Percentiles rank a stretch among this genome's conserved stretches.
These are phyloP conservation scores for Tachina fera DNA, from an alignment of 2,888 invertebrate genomes.

Conservation along the genomic window DNA sequence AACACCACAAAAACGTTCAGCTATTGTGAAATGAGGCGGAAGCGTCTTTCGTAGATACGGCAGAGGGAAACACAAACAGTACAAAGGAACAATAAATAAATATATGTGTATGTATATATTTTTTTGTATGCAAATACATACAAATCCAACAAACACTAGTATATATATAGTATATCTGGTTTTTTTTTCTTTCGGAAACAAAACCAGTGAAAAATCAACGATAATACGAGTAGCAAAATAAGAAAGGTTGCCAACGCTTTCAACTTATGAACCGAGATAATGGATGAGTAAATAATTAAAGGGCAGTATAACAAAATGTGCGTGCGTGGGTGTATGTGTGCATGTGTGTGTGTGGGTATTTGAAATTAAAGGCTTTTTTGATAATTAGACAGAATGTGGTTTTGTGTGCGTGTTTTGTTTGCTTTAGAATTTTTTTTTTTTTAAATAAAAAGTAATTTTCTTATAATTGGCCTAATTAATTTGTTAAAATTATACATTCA, in stretches of 20 bases:
- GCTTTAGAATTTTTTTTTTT: not conserved
- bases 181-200: slow-evolving; percentile 23
- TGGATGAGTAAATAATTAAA: slow-evolving; percentile 15
- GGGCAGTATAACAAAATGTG: not conserved
- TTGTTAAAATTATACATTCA: slow-evolving; percentile 1
- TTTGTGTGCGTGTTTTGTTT: not conserved
- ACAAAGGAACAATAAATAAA: slow-evolving; percentile 31
- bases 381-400: not conserved
- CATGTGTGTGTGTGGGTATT: not conserved
- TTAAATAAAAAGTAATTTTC: not conserved
- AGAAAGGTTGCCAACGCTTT: slow-evolving; percentile 53
- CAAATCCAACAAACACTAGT: slow-evolving; percentile 5
- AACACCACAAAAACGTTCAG: slow-evolving; percentile 75
- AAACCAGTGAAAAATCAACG: slow-evolving; percentile 55
- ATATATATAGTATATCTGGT: slow-evolving; percentile 4
- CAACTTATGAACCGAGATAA: not conserved
- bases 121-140: slow-evolving; percentile 27
- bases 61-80: slow-evolving; percentile 40
- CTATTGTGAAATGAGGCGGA: slow-evolving; percentile 71
- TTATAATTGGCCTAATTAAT: slow-evolving; percentile 7
- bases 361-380: slow-evolving; percentile 24
- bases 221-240: slow-evolving; percentile 8
- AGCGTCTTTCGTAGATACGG: slow-evolving; percentile 64
- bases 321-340: not conserved
- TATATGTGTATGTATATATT: not conserved